Base-by-base conservation (phyloP, 2,113 vertebrate genomes). In the Micromys minutus region DNA sequence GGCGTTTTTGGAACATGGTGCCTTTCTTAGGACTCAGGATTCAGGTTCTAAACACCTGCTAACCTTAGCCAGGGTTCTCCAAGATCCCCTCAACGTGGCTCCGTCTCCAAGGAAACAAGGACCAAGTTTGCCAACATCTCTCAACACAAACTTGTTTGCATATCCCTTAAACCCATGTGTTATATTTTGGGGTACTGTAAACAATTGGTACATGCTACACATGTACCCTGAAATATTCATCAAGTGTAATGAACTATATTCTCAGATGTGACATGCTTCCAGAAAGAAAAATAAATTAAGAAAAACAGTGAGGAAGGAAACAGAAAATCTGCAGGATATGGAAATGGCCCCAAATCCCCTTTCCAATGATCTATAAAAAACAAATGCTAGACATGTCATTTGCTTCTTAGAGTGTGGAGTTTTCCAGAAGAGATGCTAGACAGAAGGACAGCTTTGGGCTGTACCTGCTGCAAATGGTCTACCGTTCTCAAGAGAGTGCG, bases 201-300 rank as follows among this genome's bases (percentile, higher is more conserved):
- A 31, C 5, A n/a, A 22, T 74, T 55, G 24, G 36, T 52, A 57
- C n/a, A 72, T 55, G 24, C 24, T 21, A 74, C 16, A 39, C 36
- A 29, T 42, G 7, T 55, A 71, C 47, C 50, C 45, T 71, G 13
- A 61, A 81, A 59, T 81, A n/a, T 59, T 24, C 55, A 36, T 15
- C 2, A 61, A 83, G 57, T 45, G 39, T 61, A 31, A 83, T 42
- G n/a, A 88, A 39, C 50, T 71, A 26, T 87, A 88, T 72, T 69
- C 47, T 22, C 86, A 72, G 24, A 39, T 1, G 24, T 26, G 67
- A 72, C 6, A 69, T 45, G 11, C 86, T 93, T 95, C 89, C 59
- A 97, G 39, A 92, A 81, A 95, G 15, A 92, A 92, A 94, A 85
- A 65, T 91, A 61, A 91, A 52, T 45, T 75, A 87, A 90, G 12